Conservation (phyloP, 30 jellyfish, hydroid and myxozoan genomes). For the Sanderia malayensis region DNA sequence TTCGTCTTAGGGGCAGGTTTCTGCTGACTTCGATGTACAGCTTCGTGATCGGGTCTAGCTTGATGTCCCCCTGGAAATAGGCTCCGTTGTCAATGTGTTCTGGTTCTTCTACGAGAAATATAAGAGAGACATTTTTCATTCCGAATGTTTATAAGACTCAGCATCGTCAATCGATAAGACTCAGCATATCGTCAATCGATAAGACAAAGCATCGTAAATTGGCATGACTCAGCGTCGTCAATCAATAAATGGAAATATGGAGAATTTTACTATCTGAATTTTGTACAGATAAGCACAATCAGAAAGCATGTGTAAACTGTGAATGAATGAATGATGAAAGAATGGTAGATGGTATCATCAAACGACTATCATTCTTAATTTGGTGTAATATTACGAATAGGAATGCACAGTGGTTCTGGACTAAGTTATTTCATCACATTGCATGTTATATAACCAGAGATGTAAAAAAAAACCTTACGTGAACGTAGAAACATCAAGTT, state of each 20-base stretch:
- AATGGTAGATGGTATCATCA: too few relatives aligned
- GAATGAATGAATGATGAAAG: background rate
- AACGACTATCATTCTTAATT: too few relatives aligned
- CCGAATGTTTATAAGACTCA: too few relatives aligned
- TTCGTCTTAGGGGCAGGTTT: slow-evolving; percentile 62
- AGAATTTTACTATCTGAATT: too few relatives aligned
- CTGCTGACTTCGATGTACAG: slow-evolving; percentile 69
- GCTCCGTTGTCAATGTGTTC: slow-evolving; percentile 18
- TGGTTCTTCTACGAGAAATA: background rate
- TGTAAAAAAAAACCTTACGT: background rate
- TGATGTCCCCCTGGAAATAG: slow-evolving; percentile 70
- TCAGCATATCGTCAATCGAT: too few relatives aligned
- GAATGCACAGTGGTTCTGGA: background rate
- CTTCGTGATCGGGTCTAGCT: slow-evolving; percentile 67
- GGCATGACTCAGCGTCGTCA: too few relatives aligned
- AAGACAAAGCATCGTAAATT: too few relatives aligned
- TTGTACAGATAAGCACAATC: too few relatives aligned
- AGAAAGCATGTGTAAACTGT: background rate
- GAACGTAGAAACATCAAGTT: background rate
- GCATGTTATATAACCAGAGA: too few relatives aligned
- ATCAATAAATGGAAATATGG: too few relatives aligned
- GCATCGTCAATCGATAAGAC: too few relatives aligned
- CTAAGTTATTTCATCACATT: background rate
- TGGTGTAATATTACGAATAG: too few relatives aligned
- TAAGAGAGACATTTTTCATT: background rate